These are phyloP conservation scores for Ichneumoninae sp. DNA, from an alignment of 2,888 invertebrate genomes.

Conservation along the genomic window DNA sequence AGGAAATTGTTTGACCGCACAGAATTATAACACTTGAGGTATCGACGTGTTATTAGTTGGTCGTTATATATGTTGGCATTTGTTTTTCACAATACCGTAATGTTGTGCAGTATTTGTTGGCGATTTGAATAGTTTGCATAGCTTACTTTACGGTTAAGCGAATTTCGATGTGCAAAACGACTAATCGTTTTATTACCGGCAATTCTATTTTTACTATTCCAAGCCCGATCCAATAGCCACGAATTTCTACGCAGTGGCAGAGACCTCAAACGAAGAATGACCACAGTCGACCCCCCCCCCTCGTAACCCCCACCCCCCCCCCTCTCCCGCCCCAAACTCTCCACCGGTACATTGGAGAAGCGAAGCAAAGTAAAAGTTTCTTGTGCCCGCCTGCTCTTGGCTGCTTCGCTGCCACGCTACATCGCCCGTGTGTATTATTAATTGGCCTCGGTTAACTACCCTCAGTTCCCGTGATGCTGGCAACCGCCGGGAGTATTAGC, in stretches of 20 bases:
- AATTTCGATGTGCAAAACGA: background rate
- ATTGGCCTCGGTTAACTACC: constrained; percentile 60
- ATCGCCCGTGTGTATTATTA: constrained; percentile 60
- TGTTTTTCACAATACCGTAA: background rate
- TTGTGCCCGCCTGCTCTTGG: constrained; percentile 25
- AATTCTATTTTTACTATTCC: constrained; percentile 8
- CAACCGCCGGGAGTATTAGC: constrained; percentile 44
- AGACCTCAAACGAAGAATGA: constrained; percentile 14
- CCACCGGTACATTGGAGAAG: constrained; percentile 5
- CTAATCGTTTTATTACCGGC: background rate
- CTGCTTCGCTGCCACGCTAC: constrained; percentile 43
- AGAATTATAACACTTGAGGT: background rate
- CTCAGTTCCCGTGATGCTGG: constrained; percentile 34
- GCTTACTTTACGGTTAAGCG: background rate
- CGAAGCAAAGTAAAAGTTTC: constrained; percentile 42
- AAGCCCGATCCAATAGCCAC: background rate
- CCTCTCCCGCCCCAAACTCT: background rate
- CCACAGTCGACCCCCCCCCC: background rate
- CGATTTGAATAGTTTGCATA: background rate
- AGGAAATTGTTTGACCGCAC: background rate
- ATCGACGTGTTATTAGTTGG: too few species aligned
- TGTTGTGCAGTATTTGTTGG: background rate
- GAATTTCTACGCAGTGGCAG: constrained; percentile 1
- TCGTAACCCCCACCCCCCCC: background rate
- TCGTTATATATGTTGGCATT: background rate